Percentiles rank a stretch among this genome's conserved stretches.
Conservation (phyloP, 2,888 invertebrate genomes). For the Synergus umbraculus region DNA sequence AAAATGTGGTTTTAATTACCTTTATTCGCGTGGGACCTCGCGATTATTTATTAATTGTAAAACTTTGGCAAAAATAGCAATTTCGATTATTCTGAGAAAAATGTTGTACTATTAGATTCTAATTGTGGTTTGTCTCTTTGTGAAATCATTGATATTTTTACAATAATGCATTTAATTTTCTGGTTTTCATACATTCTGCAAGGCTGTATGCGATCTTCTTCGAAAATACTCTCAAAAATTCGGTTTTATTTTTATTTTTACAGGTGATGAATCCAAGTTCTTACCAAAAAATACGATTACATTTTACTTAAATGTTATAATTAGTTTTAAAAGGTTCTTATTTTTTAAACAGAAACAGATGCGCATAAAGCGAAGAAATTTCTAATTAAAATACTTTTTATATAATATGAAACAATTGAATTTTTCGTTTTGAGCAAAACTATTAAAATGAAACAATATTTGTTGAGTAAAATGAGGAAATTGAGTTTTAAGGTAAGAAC, state of each 20-base stretch:
- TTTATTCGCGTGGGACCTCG: slow-evolving; percentile 29
- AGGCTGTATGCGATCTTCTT: slow-evolving; percentile 28
- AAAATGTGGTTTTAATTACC: slow-evolving; percentile 14
- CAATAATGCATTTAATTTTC: slow-evolving; percentile 30
- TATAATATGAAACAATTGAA: too few species aligned
- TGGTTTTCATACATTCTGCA: slow-evolving; percentile 19
- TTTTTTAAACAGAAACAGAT: too few species aligned
- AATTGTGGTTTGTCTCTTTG: slow-evolving; percentile 26
- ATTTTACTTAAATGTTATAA: too few species aligned
- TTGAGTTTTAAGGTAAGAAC: too few species aligned
- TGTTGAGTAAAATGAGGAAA: too few species aligned
- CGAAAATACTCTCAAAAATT: neutral
- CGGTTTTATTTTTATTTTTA: neutral
- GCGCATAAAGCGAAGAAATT: neutral
- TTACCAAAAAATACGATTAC: too few species aligned
- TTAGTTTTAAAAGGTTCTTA: too few species aligned
- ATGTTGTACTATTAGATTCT: neutral
- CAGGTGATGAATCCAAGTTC: too few species aligned
- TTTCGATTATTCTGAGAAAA: slow-evolving; percentile 7
- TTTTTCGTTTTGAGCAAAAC: too few species aligned
- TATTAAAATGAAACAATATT: too few species aligned
- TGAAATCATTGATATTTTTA: slow-evolving; percentile 17
- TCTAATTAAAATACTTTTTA: neutral
- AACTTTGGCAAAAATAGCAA: slow-evolving; percentile 10
- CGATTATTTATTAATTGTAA: slow-evolving; percentile 24